Evolutionary conservation across 37 sponge, comb jelly and placozoan species (phyloP).

Genomic region (Corticium candelabrum): DNA sequence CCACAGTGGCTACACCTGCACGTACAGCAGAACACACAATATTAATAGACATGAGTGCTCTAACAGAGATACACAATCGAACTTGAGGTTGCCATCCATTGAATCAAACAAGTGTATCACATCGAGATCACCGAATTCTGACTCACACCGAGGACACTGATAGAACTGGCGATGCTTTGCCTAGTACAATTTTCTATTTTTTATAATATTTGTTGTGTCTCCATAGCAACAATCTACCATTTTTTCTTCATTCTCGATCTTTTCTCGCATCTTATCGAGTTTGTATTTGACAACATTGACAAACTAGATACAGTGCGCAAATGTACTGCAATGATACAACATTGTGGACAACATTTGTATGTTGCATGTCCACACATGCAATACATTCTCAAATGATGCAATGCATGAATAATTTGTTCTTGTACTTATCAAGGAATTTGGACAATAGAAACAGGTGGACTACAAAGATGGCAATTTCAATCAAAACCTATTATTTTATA

Average conservation of each 20-base stretch:
- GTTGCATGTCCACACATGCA: too few relatives aligned
- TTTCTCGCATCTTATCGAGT: constrained; percentile 67
- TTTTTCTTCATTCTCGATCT: constrained; percentile 56
- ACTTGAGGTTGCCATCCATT: constrained; percentile 43
- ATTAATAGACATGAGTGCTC: not conserved
- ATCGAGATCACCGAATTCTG: constrained; percentile 58
- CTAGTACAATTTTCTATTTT: constrained; percentile 13
- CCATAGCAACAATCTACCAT: constrained; percentile 8
- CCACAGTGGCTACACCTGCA: constrained; percentile 52
- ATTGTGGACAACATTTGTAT: too few relatives aligned
- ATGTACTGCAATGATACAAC: too few relatives aligned
- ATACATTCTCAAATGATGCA: too few relatives aligned
- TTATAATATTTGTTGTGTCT: not conserved
- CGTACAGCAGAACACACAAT: not conserved
- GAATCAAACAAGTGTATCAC: constrained; percentile 63
- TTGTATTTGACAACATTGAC: constrained; percentile 89
- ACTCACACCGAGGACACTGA: constrained; percentile 49
- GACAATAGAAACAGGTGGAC: too few relatives aligned
- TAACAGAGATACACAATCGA: too few relatives aligned
- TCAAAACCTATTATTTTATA: too few relatives aligned
- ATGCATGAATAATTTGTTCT: too few relatives aligned
- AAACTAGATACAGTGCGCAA: constrained; percentile 36
- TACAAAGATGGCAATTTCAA: too few relatives aligned
- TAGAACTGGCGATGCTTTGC: constrained; percentile 59
- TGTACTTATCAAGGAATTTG: too few relatives aligned